Evolutionary conservation across 2,797 vertebrate genomes (phyloP), one percentile per base, ranked within the genome.

Genomic region (Tympanoctomys barrerae): DNA sequence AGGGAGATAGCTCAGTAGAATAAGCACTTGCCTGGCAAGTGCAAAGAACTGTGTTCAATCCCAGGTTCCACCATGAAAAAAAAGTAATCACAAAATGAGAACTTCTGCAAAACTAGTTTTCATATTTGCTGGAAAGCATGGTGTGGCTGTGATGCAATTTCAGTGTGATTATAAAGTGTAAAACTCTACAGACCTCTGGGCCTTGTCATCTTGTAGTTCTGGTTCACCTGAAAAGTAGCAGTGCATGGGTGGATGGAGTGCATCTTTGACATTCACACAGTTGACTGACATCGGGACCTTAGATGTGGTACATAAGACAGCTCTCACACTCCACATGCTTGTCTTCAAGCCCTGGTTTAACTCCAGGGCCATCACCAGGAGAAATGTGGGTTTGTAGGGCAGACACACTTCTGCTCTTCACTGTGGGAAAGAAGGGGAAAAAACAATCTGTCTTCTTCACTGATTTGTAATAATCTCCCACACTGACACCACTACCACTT

Each of bases 81-180:
- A 94, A 94, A 89, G 71, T 52, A 75, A 84, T 80, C 42, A 31
- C 9, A 62, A 64, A 82, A 46, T 85, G 82, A 66, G 31, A 71
- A 79, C 39, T 1, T 83, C 62, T 68, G 54, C 26, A 93, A 46
- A 87, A 52, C 39, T 33, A 28, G 36, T 52, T 90, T 71, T 59
- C 16, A 24, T 57, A 9, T 66, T 59, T 36, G 78, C 36, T 66
- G 26, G 39, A 78, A 88, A 79, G 46, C 59, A 95, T 3, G n/a
- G 13, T 80, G 59, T 46, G 61, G 42, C 39, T n/a, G 7, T 31
- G n/a, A 49, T 81, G 85, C 12, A 33, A 57, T 81, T 89, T 92
- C 36, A 52, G 26, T 93, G 73, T 36, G 73, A 52, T 52, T n/a
- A 62, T 19, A 86, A 33, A 64, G 18, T 6, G 22, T 18, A 19